phyloP scores from a whole-genome alignment of 2,797 vertebrate species.

The Cercopithecus hamlyni region DNA sequence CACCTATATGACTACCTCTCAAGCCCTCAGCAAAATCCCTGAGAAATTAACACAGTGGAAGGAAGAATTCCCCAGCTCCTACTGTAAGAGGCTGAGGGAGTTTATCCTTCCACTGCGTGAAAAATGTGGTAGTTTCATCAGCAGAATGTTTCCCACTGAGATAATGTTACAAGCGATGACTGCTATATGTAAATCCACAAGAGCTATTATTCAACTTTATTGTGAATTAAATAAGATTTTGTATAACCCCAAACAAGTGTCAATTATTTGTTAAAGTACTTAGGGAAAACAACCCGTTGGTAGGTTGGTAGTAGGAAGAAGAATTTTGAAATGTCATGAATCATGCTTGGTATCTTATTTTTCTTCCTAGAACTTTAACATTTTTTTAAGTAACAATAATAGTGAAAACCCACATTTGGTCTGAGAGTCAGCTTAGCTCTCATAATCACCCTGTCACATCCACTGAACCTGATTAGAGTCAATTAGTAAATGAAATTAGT shows the following conservation, averaged over 20 bases:
- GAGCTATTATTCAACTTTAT: background rate
- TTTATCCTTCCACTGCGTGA: background rate
- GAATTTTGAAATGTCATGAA: background rate
- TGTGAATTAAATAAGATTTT: conserved; percentile 8
- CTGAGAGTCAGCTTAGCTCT: background rate
- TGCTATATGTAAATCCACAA: background rate
- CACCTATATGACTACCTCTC: background rate
- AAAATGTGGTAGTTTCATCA: background rate
- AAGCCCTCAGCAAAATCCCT: conserved; percentile 56
- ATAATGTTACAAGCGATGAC: background rate
- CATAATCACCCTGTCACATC: background rate
- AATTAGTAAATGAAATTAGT: conserved; percentile 7
- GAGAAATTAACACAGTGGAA: conserved; percentile 20
- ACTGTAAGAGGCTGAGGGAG: background rate
- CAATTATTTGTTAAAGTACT: conserved; percentile 16
- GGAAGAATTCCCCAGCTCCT: conserved; percentile 6
- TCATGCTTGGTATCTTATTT: conserved; percentile 1
- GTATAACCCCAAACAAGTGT: background rate
- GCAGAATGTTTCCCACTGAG: background rate
- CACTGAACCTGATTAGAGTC: conserved; percentile 43
- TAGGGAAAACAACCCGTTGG: background rate
- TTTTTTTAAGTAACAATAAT: background rate
- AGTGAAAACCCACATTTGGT: background rate
- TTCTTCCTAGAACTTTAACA: conserved; percentile 21
- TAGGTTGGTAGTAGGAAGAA: conserved; percentile 35